Evolutionary conservation across 2,888 invertebrate genomes (phyloP), one percentile per base, ranked within the genome.

Genomic region (Amiota communis): DNA sequence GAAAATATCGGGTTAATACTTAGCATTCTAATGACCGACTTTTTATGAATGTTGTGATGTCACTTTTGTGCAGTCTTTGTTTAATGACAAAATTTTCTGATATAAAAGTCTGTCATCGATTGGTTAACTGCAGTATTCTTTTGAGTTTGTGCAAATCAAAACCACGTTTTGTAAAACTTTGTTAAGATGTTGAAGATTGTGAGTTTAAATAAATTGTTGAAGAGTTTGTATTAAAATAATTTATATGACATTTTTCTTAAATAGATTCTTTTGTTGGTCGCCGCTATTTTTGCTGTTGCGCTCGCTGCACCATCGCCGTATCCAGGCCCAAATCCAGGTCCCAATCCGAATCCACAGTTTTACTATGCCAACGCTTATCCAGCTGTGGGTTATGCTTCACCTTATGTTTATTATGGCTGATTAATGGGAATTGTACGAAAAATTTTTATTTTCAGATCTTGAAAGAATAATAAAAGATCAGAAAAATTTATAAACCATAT

Each of bases 351-450:
- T 59, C 86, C 86, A 11, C 86, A 86, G 69, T 74, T 82, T 15
- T 46, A 80, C 12, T 86, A 86, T 74, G 76, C 82, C 2, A 74
- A 80, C 1, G 82, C 76, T 6, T 82, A 84, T 64, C 86, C 77
- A 20, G 78, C 75, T 67, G 77, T 80, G 63, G 79, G 75, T 46
- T 86, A 86, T 46, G 68, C 77, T 12, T 83, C 86, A 0, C 84
- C 84, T 0, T 86, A 86, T 71, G 80, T 77, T 53, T 85, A 80
- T 73, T 84, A 84, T 74, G 84, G 85, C 15, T 84, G 71, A 84
- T 46, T 6, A 36, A 36, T 36, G 36, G 36, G 36, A 36, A 36
- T 36, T 36, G 6, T 36, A 36, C 36, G 36, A 36, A 36, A 36
- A 36, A 36, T 36, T 36, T 36, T 6, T 6, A 6, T 36, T 36